Evolutionary conservation across 2,113 vertebrate species (phyloP), one percentile per base, ranked within the genome.

Genomic region (Seriola aureovittata): DNA sequence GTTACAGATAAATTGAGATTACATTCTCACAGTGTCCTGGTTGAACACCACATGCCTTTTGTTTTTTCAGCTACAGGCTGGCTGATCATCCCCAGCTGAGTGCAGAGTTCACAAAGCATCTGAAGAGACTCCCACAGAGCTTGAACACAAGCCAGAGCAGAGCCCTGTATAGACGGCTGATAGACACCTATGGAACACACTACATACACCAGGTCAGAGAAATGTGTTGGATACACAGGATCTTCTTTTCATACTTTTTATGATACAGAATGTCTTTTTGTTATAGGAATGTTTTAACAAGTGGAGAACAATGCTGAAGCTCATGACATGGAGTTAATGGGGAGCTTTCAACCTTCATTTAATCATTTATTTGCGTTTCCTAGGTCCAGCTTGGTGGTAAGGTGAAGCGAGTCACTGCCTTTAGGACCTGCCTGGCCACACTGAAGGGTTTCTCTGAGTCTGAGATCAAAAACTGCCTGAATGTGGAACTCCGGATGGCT

Each of bases 181-280:
- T 96, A 67, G 87, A 93, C 80, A 96, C 91, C 32, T 96, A 96
- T 14, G 96, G 96, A 40, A 96, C 96, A 8, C 96, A 96, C 80
- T 96, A 94, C 70, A 95, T 96, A 71, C 92, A 88, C n/a, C 94
- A 94, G 83, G 96, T 95, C 67, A 85, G 84, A 38, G 34, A 67
- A 71, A 55, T 13, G 4, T 1, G 25, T 6, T 13, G 4, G 29
- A 50, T 1, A 44, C 21, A n/a, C 42, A 17, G 12, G 29, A 1
- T 23, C 23, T 1, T 57, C 29, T 75, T 34, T 10, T 19, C 1
- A 2, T 75, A 54, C 16, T 8, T 54, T 52, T 75, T 60, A 4
- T 4, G 29, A 9, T 32, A 23, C 6, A 19, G 9, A 50, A 40
- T 63, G 48, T 46, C 29, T 78, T 62, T 69, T 58, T 21, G 17